These are phyloP conservation scores for Troglohyphantes excavatus DNA, from an alignment of 2,888 invertebrate species.

Conservation along the genomic window DNA sequence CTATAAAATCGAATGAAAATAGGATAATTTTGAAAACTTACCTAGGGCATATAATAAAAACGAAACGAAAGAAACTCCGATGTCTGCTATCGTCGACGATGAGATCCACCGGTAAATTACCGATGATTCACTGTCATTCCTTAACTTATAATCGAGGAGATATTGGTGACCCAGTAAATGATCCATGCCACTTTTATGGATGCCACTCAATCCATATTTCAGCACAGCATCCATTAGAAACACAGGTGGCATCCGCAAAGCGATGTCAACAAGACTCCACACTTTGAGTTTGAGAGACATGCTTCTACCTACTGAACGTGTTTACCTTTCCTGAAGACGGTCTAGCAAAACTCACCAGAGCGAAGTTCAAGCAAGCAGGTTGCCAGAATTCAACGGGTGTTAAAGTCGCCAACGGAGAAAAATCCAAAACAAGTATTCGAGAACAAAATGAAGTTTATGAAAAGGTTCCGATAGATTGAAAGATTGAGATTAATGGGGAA, in stretches of 20 bases:
- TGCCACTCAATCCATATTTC: constrained; percentile 79
- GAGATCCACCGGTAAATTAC: not conserved
- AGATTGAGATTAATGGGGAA: not conserved
- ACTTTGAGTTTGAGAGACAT: constrained; percentile 65
- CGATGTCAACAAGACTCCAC: constrained; percentile 85
- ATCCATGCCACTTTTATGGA: not conserved
- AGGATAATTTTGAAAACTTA: constrained; percentile 11
- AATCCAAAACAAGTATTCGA: not conserved
- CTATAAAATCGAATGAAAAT: no score
- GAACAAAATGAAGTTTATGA: not conserved
- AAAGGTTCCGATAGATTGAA: not conserved
- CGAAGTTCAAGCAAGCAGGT: constrained; percentile 16
- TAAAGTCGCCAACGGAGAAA: constrained; percentile 8
- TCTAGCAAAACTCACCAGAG: not conserved
- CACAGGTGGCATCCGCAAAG: constrained; percentile 94
- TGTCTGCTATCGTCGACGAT: not conserved
- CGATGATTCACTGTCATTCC: not conserved
- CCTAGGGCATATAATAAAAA: constrained; percentile 41
- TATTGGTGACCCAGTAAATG: not conserved
- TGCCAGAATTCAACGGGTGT: constrained; percentile 17
- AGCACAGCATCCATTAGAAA: constrained; percentile 96
- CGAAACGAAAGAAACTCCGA: constrained; percentile 24
- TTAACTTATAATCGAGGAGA: not conserved
- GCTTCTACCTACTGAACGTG: not conserved
- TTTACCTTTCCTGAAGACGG: not conserved